A percentile compares a stretch with the other conserved stretches of the same genome.
These are phyloP conservation scores for Trachelus tabidus DNA, from an alignment of 2,888 invertebrate genomes.

Conservation along the genomic window DNA sequence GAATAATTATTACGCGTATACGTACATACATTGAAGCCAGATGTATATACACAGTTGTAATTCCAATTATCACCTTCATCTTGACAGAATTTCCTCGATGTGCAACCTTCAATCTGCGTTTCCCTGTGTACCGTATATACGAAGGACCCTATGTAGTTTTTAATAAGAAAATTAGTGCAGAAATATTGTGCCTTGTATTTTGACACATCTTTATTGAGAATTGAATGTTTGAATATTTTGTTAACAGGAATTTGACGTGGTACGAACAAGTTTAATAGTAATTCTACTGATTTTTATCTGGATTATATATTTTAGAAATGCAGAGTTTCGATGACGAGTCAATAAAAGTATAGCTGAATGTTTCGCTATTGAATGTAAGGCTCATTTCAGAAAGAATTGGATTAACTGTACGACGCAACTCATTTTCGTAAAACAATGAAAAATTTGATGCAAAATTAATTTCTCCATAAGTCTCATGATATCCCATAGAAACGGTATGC, in stretches of 20 bases:
- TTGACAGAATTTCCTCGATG: neutral
- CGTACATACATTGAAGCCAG: neutral
- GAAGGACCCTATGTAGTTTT: neutral
- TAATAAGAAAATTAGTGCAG: neutral
- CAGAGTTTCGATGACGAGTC: neutral
- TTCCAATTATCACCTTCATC: neutral
- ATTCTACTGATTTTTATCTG: neutral
- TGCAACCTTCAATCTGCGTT: neutral
- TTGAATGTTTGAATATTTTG: neutral
- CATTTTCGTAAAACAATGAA: neutral
- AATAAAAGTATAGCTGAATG: neutral
- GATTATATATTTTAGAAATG: neutral
- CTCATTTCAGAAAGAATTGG: neutral
- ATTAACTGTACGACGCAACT: neutral
- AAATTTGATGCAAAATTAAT: neutral
- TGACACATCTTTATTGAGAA: neutral
- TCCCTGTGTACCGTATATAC: neutral
- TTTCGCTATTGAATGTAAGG: neutral
- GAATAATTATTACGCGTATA: neutral
- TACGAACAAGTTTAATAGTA: neutral
- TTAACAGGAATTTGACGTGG: neutral
- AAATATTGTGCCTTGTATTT: neutral
- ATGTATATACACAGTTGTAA: neutral
- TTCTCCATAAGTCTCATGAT: neutral
- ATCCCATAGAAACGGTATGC: neutral